A percentile compares a stretch with the other conserved stretches of the same genome.
These are phyloP conservation scores for Melanotaenia nigrans DNA, from an alignment of 2,797 vertebrate genomes.

Conservation along the genomic window DNA sequence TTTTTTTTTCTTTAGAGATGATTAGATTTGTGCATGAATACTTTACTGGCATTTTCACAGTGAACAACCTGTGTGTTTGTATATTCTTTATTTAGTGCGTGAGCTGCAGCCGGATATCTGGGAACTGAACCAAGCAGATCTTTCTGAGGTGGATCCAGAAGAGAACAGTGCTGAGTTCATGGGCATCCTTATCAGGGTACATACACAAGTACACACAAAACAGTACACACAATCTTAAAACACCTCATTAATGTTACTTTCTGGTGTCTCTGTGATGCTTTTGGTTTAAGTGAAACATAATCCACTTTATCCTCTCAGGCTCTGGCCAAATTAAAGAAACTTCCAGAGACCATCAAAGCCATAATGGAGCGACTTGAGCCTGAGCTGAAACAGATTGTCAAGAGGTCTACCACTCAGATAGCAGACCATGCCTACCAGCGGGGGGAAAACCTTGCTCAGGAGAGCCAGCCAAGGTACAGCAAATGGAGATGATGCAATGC, in stretches of 20 bases:
- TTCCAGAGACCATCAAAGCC: constrained; percentile 94
- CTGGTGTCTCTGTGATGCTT: background rate
- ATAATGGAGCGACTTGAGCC: constrained; percentile 95
- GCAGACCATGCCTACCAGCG: constrained; percentile 94
- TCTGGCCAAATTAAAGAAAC: constrained; percentile 94
- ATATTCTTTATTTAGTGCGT: constrained; percentile 73
- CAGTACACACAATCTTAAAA: background rate
- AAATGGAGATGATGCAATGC: constrained; percentile 5
- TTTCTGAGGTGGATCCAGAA: constrained; percentile 90
- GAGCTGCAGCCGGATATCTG: constrained; percentile 88
- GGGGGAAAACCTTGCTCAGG: constrained; percentile 89
- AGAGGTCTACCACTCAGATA: constrained; percentile 97
- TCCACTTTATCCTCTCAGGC: constrained; percentile 79
- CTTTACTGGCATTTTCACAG: background rate
- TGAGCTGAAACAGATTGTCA: constrained; percentile 96
- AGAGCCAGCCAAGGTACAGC: constrained; percentile 91
- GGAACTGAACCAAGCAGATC: constrained; percentile 82
- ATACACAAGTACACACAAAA: background rate
- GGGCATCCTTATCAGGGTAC: constrained; percentile 93
- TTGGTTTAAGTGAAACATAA: background rate
- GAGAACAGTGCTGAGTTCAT: constrained; percentile 95
- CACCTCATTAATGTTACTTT: background rate
- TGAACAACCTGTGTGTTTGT: background rate
- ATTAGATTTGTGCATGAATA: background rate
- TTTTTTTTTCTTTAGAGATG: background rate